Base-by-base conservation (phyloP, 2,797 vertebrate species). In the Staurois parvus region DNA sequence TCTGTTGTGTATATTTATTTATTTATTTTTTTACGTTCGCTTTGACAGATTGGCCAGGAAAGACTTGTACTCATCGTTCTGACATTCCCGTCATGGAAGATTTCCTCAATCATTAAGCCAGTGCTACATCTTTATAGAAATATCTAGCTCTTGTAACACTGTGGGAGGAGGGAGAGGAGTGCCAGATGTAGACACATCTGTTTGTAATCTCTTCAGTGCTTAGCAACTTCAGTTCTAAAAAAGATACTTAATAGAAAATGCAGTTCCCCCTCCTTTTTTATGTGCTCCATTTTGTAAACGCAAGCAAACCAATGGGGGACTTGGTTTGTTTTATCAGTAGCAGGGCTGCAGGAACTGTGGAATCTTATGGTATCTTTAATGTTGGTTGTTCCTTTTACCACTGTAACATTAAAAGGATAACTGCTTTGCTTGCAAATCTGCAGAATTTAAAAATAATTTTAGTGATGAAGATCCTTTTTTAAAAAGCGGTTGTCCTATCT, bases 141-240 rank as follows among this genome's bases (percentile, higher is more conserved):
- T 83, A 83, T 87, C 80, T 75, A 87, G 68, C 68, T 78, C 80
- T 83, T 83, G 75, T 76, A 86, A 82, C 52, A 82, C 26, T 56
- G 37, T 59, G 56, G 79, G 75, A 74, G 85, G 80, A 79, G 80
- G 75, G 45, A 28, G 76, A 28, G 67, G 21, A 30, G 48, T 72
- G 62, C 68, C 80, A 83, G 80, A 87, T 83, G 85, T 68, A 72
- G 59, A 52, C 84, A 83, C 85, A 87, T 87, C 80, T 87, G 85
- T 69, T 87, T 74, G 80, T 72, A 87, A 87, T 87, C 80, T 73
- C 78, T 42, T 30, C 68, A 67, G 34, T 79, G 40, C 66, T 30
- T 79, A 62, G 52, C 56, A 59, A 72, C 69, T 74, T 56, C 70
- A 67, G 5, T 74, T 85, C 56, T 34, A n/a, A 69, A 17, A 79